Conservation (phyloP, 92 coral and sea anemone species). For the Virgularia gustaviana region DNA sequence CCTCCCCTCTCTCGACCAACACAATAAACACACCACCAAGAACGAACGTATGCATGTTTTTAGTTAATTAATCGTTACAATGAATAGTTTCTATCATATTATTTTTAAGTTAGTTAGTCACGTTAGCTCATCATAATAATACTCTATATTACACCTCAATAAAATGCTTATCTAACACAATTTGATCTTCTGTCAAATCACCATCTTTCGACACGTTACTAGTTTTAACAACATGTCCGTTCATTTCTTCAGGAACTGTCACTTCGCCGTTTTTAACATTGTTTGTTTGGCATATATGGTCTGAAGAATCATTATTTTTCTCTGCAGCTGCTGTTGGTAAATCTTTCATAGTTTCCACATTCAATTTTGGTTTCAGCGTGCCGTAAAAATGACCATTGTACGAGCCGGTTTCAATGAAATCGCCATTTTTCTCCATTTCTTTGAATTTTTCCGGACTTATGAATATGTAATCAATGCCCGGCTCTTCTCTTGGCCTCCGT, state of each 20-base stretch:
- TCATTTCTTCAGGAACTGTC: background rate
- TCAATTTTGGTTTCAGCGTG: slow-evolving; percentile 13
- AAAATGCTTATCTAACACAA: background rate
- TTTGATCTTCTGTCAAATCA: background rate
- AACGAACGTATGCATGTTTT: no score
- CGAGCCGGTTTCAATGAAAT: slow-evolving; percentile 31
- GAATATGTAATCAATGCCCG: slow-evolving; percentile 30
- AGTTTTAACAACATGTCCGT: background rate
- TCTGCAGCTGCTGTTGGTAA: background rate
- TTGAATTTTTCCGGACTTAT: slow-evolving; percentile 23
- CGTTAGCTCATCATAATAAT: no score
- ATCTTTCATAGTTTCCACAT: background rate
- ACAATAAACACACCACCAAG: no score
- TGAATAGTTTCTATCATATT: background rate
- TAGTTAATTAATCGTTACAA: no score
- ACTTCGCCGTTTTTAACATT: background rate
- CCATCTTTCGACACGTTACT: background rate
- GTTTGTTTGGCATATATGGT: background rate
- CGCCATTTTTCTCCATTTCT: slow-evolving; percentile 25
- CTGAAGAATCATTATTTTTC: background rate
- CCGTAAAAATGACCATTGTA: slow-evolving; percentile 36
- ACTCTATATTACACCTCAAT: slow-evolving; percentile 2
- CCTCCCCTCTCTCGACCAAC: no score
- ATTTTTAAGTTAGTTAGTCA: background rate
- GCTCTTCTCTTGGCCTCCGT: slow-evolving; percentile 31